These are phyloP conservation scores for Ptilodon capucinus DNA, from an alignment of 2,888 invertebrate species.

Conservation along the genomic window DNA sequence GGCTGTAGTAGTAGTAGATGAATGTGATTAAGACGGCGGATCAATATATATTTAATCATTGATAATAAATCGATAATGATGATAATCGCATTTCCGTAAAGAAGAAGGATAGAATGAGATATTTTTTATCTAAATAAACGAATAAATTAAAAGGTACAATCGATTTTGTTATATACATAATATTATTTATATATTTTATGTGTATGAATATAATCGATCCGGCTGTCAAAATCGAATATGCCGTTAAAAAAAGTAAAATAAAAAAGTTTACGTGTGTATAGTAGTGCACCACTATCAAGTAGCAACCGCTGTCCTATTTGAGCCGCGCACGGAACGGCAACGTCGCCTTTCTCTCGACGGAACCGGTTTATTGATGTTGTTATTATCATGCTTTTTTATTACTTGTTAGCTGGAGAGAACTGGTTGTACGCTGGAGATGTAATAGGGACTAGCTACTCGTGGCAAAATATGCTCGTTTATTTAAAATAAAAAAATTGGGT, in stretches of 20 bases:
- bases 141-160: too few relatives aligned
- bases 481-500: not conserved
- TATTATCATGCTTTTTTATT: not conserved
- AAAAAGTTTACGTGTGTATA: not conserved
- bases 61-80: too few relatives aligned
- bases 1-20: too few relatives aligned
- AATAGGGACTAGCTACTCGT: not conserved
- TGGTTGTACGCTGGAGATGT: not conserved
- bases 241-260: not conserved
- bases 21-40: too few relatives aligned
- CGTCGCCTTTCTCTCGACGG: conserved; percentile 55
- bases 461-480: not conserved
- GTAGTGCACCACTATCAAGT: not conserved
- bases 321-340: conserved; percentile 55
- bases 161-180: too few relatives aligned
- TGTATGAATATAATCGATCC: too few relatives aligned
- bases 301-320: conserved; percentile 34
- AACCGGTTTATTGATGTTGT: not conserved
- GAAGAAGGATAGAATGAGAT: too few relatives aligned
- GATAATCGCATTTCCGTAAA: too few relatives aligned
- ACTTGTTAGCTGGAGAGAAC: not conserved
- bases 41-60: too few relatives aligned
- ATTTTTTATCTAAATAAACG: too few relatives aligned
- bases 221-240: too few relatives aligned
- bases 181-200: too few relatives aligned